Evolutionary conservation across 2,888 invertebrate genomes (phyloP).

Genomic region (Amorpha juglandis): DNA sequence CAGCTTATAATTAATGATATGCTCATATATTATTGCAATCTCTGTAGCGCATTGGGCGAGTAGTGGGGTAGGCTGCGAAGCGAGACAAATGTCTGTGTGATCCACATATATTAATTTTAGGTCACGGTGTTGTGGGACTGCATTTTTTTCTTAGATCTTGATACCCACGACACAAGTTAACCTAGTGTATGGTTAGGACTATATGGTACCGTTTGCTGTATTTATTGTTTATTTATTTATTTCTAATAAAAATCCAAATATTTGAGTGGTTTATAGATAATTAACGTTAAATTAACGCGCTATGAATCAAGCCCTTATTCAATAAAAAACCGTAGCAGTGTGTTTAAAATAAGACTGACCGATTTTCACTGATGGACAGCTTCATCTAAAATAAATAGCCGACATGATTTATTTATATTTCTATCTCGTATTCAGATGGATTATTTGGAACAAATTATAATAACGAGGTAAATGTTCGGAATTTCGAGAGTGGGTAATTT

Average conservation of each 20-base stretch:
- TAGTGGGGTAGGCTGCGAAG: no score
- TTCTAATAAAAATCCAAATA: background rate
- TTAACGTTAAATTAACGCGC: background rate
- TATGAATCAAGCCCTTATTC: constrained; percentile 8
- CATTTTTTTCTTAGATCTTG: no score
- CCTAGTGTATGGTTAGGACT: no score
- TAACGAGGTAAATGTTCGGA: background rate
- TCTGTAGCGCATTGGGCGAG: no score
- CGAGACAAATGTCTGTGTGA: no score
- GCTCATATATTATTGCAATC: no score
- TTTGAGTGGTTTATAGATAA: background rate
- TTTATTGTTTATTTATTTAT: no score
- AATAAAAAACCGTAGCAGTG: constrained; percentile 5
- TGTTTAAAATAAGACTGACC: constrained; percentile 26
- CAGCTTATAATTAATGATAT: no score
- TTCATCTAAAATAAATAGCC: constrained; percentile 27
- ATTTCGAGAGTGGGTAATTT: background rate
- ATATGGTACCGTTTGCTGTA: no score
- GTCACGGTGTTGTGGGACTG: no score
- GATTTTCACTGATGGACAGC: constrained; percentile 25
- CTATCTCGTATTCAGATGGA: background rate
- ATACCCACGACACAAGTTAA: no score
- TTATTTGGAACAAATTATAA: background rate
- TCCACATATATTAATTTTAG: no score
- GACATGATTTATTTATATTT: constrained; percentile 26